Base-by-base conservation (phyloP, 2,888 invertebrate species). In the Drosophila emarginata region DNA sequence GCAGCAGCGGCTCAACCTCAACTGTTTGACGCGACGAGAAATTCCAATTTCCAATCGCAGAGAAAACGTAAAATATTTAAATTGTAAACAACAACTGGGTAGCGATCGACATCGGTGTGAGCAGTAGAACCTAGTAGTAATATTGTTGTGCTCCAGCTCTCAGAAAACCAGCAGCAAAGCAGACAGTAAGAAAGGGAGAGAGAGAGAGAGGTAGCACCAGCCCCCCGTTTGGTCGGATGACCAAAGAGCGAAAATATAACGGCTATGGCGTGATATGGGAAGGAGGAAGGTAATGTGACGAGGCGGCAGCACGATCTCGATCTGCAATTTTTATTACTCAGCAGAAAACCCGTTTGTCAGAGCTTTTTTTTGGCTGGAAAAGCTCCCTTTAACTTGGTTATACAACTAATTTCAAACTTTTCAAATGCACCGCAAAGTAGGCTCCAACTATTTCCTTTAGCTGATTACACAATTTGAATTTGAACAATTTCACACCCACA, bases 21-120 rank as follows among this genome's bases (percentile, higher is more conserved):
- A 67, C 59, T 70, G 69, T 26, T 61, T 61, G 51, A 56, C 15
- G 26, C 50, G 32, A 39, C 53, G 21, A 66, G 61, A 76, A 76
- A 74, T 80, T 85, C 78, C 76, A 89, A 82, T 87, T 89, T 88
- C 82, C 89, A 89, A 89, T 82, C 65, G 68, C 68, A 70, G 80
- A 78, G 78, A 85, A 78, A 84, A 76, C 78, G 26, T 72, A 57
- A 64, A 39, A 61, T 56, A 72, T 68, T 72, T 76, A 75, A 72
- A 72, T 88, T 82, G 80, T 81, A 81, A 81, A 83, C 81, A 81
- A 83, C 81, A 81, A 79, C 61, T 26, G 15, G 21, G 23, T 7
- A 4, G 11, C 57, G 57, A 37, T 37, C 37, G 57, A 21, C 36
- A 18, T 45, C 3, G 18, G 45, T 45, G 28, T 28, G 28, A 28